Conservation (phyloP, 2,888 invertebrate genomes). For the Eupelmus urozonus region DNA sequence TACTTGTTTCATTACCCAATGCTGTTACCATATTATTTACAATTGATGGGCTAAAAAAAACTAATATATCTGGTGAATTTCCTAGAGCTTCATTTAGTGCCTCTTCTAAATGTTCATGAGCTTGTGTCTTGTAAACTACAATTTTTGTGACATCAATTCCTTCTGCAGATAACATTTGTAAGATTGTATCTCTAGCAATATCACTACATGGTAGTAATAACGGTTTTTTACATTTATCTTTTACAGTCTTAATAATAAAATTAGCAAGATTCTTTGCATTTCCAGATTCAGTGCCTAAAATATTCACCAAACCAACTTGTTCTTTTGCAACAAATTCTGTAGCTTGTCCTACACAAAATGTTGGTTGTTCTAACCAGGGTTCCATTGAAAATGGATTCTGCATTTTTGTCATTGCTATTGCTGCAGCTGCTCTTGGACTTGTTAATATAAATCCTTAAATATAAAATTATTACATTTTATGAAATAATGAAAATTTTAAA, state of each 20-base stretch:
- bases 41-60: constrained; percentile 74
- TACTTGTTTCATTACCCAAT: constrained; percentile 58
- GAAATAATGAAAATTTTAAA: not conserved
- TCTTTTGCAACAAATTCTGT: constrained; percentile 68
- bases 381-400: constrained; percentile 60
- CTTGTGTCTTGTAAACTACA: constrained; percentile 69
- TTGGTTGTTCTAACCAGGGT: constrained; percentile 67
- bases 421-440: constrained; percentile 72
- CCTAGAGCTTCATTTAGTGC: constrained; percentile 65
- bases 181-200: constrained; percentile 72
- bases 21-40: constrained; percentile 67
- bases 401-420: constrained; percentile 64
- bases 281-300: constrained; percentile 69
- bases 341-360: constrained; percentile 72
- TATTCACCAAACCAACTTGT: constrained; percentile 65
- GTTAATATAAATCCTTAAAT: constrained; percentile 72
- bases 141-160: constrained; percentile 66
- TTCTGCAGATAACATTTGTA: constrained; percentile 63
- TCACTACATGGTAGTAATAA: constrained; percentile 74
- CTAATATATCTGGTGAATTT: constrained; percentile 64
- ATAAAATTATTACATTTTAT: not conserved
- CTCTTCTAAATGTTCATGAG: constrained; percentile 65
- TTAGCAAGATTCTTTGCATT: constrained; percentile 71
- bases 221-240: constrained; percentile 60
- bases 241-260: constrained; percentile 62